Evolutionary conservation across 1,140 invertebrate species (phyloP).

Genomic region (Sitobion miscanthi): DNA sequence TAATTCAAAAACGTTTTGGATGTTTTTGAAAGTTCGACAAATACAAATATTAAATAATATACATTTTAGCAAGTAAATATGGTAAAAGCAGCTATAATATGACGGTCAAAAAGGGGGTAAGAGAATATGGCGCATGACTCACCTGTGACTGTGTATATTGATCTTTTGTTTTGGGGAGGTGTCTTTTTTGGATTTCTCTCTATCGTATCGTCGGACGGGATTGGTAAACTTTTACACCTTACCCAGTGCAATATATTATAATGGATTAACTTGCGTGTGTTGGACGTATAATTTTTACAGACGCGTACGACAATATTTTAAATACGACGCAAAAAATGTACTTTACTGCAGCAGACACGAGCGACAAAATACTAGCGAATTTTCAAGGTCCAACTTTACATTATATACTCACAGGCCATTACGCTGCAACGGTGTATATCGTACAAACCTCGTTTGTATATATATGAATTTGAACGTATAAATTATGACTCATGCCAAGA

Average conservation of each 20-base stretch:
- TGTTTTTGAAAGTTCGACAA: neutral
- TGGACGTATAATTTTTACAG: neutral
- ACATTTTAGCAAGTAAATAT: neutral
- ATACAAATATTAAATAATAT: neutral
- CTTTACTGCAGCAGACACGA: neutral
- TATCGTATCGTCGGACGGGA: neutral
- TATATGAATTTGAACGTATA: constrained; percentile 23
- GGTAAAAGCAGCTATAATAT: neutral
- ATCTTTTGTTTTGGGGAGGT: constrained; percentile 47
- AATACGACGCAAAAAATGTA: neutral
- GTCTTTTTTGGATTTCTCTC: constrained; percentile 19
- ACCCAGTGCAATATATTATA: neutral
- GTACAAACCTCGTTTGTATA: constrained; percentile 13
- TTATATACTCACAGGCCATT: neutral
- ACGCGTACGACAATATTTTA: neutral
- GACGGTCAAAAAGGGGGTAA: constrained; percentile 19
- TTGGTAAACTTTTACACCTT: neutral
- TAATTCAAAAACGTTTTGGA: neutral
- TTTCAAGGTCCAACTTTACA: constrained; percentile 49
- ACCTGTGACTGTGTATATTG: constrained; percentile 43
- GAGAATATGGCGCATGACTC: constrained; percentile 41
- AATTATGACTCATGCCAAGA: constrained; percentile 44
- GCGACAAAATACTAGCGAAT: constrained; percentile 37
- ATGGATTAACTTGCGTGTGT: neutral
- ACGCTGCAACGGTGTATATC: neutral